phyloP scores from a whole-genome alignment of 2,113 vertebrate genomes.

The Ochotona curzoniae region DNA sequence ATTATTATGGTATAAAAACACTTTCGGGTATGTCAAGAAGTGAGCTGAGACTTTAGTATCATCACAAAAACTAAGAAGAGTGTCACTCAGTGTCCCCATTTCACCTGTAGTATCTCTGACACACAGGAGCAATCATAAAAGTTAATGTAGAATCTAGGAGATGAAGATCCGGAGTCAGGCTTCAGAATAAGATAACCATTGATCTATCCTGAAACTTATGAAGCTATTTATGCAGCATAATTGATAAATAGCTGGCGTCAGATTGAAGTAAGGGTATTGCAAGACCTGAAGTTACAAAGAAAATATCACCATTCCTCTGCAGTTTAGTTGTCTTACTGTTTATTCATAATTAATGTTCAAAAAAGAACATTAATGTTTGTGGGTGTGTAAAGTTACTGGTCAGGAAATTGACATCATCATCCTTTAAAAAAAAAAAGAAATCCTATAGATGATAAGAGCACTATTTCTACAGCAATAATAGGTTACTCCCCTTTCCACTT shows the following conservation, averaged over 20 bases:
- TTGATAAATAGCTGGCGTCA: background rate
- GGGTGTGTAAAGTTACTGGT: background rate
- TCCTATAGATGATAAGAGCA: background rate
- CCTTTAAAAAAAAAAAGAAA: conserved; percentile 8
- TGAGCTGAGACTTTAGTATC: conserved; percentile 9
- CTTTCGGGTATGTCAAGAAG: background rate
- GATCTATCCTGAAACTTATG: background rate
- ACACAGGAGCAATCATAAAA: background rate
- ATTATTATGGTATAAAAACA: background rate
- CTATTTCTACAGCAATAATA: conserved; percentile 27
- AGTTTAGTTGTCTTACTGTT: background rate
- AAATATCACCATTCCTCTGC: background rate
- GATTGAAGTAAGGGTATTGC: background rate
- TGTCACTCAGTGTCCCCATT: background rate
- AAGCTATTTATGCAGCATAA: background rate
- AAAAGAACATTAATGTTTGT: background rate
- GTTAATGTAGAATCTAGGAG: background rate
- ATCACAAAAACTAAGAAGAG: background rate
- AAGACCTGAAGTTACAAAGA: background rate
- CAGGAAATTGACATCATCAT: background rate
- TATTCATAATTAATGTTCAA: conserved; percentile 1
- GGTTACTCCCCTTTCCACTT: conserved; percentile 20
- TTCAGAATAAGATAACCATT: background rate
- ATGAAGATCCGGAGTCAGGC: background rate
- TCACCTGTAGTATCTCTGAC: background rate